Evolutionary conservation across 2,888 invertebrate genomes (phyloP), one percentile per base, ranked within the genome.

Genomic region (Nymphalis polychloros): DNA sequence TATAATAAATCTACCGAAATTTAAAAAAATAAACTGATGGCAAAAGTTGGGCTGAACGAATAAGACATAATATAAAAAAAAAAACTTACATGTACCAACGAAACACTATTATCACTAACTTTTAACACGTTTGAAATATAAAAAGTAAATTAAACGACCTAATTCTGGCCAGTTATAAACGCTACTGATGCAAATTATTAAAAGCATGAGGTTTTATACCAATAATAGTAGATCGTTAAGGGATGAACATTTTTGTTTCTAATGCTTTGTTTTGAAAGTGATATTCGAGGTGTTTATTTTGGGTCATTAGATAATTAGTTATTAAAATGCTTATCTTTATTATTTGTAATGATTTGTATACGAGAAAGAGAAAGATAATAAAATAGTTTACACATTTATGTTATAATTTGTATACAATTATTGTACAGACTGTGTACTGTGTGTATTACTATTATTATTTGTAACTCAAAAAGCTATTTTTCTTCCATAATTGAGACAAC

Each of bases 181-280:
- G 31, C 46, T 52, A 57, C 63, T 68, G 68, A 63, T 20, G 8
- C 1, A 20, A 61, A 60, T 35, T 47, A 27, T 41, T 19, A 47
- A 49, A 8, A 27, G 8, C 41, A 17, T 35, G 16, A 16, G 27
- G 31, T 67, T 73, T 68, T 71, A 73, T 71, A 71, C 31, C 62
- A 50, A 53, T 19, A 20, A 35, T 61, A 66, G 52, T 13, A 67
- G 27, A 62, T 64, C 61, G 55, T 64, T 73, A 66, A 53, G 68
- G 62, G 69, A 61, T 64, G 63, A 53, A 60, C 66, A 61, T 48
- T 63, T 59, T 64, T 46, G n/a, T 52, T 66, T 27, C 19, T 72
- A 73, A 71, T 72, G 67, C 64, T 74, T 72, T 73, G 72, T 74
- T 72, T 71, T 71, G 59, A 46, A 27, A 59, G 63, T 66, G 27